A percentile compares a stretch with the other conserved stretches of the same genome.
Evolutionary conservation across 2,113 vertebrate species (phyloP).

Genomic region (Fregata magnificens): DNA sequence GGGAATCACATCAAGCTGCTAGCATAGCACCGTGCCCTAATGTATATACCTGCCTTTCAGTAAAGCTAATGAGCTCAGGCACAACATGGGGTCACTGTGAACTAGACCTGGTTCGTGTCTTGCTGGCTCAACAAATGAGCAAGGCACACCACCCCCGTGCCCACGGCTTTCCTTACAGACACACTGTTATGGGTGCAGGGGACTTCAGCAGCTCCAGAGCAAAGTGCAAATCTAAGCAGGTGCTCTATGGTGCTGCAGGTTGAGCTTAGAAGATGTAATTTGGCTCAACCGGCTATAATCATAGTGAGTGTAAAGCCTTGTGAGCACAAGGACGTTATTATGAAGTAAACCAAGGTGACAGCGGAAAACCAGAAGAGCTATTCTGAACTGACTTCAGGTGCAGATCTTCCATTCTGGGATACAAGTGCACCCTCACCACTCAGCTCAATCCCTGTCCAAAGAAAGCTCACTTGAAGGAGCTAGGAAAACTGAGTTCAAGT

Average conservation of each 20-base stretch:
- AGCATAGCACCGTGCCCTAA: background rate
- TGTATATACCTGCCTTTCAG: background rate
- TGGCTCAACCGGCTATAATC: background rate
- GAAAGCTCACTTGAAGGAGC: background rate
- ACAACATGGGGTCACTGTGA: background rate
- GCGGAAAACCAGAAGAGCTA: background rate
- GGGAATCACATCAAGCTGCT: background rate
- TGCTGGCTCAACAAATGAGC: fast-evolving
- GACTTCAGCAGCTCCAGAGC: background rate
- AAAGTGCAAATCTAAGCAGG: background rate
- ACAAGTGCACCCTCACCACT: background rate
- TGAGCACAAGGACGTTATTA: background rate
- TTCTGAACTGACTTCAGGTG: background rate
- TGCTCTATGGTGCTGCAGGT: background rate
- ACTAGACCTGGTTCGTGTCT: background rate
- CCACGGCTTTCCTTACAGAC: background rate
- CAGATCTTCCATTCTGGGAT: background rate
- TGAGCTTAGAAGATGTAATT: background rate
- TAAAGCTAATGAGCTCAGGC: background rate
- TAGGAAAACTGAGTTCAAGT: background rate
- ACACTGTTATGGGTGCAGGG: fast-evolving
- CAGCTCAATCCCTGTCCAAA: background rate
- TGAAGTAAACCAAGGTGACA: background rate
- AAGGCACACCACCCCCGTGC: background rate
- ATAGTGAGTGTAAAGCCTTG: background rate